Percentiles rank a stretch among this genome's conserved stretches.
Conservation (phyloP, 2,113 vertebrate genomes). For the Menura novaehollandiae region DNA sequence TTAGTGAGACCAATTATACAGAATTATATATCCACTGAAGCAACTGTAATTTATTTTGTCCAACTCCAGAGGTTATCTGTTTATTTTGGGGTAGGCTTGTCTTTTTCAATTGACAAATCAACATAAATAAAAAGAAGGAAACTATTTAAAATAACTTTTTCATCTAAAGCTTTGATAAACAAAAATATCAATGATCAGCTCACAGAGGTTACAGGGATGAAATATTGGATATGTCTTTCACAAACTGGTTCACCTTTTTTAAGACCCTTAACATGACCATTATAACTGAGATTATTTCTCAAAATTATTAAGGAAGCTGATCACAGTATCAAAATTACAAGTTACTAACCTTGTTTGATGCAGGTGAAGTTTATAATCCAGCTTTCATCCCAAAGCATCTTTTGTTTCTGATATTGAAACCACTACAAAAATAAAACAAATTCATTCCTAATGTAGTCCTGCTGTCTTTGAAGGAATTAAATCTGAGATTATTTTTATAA, state of each 20-base stretch:
- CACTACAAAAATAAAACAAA: constrained; percentile 63
- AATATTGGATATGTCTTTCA: neutral
- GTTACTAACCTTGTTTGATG: constrained; percentile 79
- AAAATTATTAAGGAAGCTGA: neutral
- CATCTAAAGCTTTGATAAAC: neutral
- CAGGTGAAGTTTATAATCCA: constrained; percentile 81
- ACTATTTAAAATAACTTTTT: neutral
- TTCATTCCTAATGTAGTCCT: neutral
- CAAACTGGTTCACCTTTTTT: neutral
- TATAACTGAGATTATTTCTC: neutral
- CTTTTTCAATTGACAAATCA: neutral
- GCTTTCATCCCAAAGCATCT: constrained; percentile 85
- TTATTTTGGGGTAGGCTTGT: neutral
- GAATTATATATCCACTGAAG: neutral
- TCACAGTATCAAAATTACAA: neutral
- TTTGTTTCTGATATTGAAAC: constrained; percentile 86
- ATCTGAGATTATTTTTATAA: neutral
- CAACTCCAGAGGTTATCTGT: neutral
- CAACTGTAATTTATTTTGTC: neutral
- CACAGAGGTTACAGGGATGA: neutral
- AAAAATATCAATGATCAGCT: neutral
- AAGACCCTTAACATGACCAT: neutral
- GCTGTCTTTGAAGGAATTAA: neutral
- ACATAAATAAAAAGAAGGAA: neutral
- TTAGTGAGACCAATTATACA: neutral